Evolutionary conservation across 92 coral and sea anemone species (phyloP), one percentile per base, ranked within the genome.

Genomic region (Phenganax stokvisi): DNA sequence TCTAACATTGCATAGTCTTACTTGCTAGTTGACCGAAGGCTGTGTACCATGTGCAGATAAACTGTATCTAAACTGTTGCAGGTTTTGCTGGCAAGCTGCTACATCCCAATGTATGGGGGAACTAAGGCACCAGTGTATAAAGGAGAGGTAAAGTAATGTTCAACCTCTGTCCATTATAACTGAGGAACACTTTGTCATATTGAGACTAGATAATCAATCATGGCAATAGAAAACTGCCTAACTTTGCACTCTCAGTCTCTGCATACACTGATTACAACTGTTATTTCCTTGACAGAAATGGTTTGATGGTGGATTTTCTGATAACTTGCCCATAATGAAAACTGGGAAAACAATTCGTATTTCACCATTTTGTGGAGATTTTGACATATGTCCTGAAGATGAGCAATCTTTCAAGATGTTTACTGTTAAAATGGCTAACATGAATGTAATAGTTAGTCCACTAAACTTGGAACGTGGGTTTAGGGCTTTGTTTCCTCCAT

Each of bases 291-390:
- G 20, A 0, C 85, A 93, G 98, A 84, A 84, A 62, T 93, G 97
- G 98, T 91, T 84, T 29, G 98, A 93, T 75, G 98, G 98, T 57
- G 98, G 98, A 31, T 93, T 93, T 61, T 89, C 97, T 6, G 98
- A 93, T 79, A 93, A 93, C 77, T 87, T 88, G 1, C 98, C 98
- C 29, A 66, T 84, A 7, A 89, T 90, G 55, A 84, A 91, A 15
- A 71, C 83, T 57, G 98, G 98, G 61, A 65, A 75, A 52, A 92
- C 98, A 51, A 84, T 94, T 60, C 82, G 93, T 25, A 92, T 94
- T 25, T 94, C 94, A 6, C 98, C 98, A n/a, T 94, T 94, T 74
- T 84, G 97, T 68, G 98, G 98, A 71, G 87, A 92, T 55, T 83
- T 85, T 57, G 97, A 94, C 74, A 94, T 94, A 59, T 89, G 97